These are phyloP conservation scores for Gorsachius goisagi DNA, from an alignment of 2,113 vertebrate species.

Conservation along the genomic window DNA sequence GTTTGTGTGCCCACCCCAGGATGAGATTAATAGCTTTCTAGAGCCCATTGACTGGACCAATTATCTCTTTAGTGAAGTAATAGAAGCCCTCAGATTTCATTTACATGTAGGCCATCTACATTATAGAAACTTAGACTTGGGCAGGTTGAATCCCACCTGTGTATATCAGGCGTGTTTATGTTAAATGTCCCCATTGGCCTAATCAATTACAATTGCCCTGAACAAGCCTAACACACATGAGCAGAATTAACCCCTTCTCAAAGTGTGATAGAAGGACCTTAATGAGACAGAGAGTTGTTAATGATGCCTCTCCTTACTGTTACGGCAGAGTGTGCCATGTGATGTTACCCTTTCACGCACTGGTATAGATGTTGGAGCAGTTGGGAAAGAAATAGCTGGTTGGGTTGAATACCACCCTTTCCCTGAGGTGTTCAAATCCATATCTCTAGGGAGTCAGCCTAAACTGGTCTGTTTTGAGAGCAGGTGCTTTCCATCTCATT, in stretches of 20 bases:
- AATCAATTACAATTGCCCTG: background rate
- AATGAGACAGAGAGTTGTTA: background rate
- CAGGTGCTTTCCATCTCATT: slow-evolving; percentile 5
- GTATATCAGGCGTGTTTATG: background rate
- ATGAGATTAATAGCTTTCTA: background rate
- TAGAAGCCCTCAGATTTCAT: background rate
- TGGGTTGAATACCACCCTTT: background rate
- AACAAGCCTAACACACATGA: background rate
- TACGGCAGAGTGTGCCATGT: background rate
- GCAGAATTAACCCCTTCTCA: background rate
- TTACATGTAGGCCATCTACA: background rate
- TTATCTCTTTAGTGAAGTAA: background rate
- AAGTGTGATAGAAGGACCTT: background rate
- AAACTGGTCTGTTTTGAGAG: background rate
- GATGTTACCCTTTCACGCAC: background rate
- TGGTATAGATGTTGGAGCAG: background rate
- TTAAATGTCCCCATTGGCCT: background rate
- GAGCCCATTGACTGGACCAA: background rate
- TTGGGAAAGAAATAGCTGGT: background rate
- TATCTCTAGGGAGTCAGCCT: background rate
- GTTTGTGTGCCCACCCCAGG: background rate
- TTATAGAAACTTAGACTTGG: background rate
- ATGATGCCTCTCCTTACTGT: background rate
- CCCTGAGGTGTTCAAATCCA: background rate
- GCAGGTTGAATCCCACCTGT: background rate